A percentile compares a stretch with the other conserved stretches of the same genome.
Evolutionary conservation across 2,113 vertebrate species (phyloP).

Genomic region (Pluvialis apricaria): DNA sequence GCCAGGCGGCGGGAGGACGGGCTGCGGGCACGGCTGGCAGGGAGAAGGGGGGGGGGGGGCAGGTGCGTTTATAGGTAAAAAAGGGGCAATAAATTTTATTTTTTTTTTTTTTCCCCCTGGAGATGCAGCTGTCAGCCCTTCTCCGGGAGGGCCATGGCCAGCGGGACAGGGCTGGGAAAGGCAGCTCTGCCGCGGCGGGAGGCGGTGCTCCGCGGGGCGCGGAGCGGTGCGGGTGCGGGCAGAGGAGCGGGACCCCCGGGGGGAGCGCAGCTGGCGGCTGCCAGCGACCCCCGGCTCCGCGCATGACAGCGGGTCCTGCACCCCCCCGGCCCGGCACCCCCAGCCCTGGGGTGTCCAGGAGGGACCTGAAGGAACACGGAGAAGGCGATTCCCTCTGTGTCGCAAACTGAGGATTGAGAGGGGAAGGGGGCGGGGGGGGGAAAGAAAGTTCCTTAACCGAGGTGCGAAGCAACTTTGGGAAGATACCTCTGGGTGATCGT

Average conservation of each 20-base stretch:
- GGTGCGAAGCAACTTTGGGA: neutral
- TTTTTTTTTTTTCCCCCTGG: neutral
- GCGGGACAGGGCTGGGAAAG: neutral
- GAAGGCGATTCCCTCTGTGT: neutral
- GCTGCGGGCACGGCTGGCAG: neutral
- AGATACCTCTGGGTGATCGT: neutral
- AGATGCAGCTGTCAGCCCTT: neutral
- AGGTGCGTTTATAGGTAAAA: neutral
- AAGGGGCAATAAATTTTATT: too few species aligned
- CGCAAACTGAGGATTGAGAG: neutral
- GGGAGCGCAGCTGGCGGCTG: neutral
- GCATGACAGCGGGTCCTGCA: neutral
- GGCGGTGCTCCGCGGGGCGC: neutral
- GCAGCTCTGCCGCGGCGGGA: neutral
- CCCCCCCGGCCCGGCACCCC: neutral
- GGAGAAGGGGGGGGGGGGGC: neutral
- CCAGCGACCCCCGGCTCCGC: neutral
- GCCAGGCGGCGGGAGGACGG: neutral
- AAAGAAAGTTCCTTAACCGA: neutral
- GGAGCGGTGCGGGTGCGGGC: neutral
- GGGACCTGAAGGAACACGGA: slow-evolving; percentile 1
- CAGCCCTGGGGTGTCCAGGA: neutral
- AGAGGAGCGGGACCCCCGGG: neutral
- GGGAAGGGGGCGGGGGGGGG: neutral
- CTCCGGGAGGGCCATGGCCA: neutral